These are phyloP conservation scores for Drosophila miranda DNA, from an alignment of 1,140 invertebrate species.

Conservation along the genomic window DNA sequence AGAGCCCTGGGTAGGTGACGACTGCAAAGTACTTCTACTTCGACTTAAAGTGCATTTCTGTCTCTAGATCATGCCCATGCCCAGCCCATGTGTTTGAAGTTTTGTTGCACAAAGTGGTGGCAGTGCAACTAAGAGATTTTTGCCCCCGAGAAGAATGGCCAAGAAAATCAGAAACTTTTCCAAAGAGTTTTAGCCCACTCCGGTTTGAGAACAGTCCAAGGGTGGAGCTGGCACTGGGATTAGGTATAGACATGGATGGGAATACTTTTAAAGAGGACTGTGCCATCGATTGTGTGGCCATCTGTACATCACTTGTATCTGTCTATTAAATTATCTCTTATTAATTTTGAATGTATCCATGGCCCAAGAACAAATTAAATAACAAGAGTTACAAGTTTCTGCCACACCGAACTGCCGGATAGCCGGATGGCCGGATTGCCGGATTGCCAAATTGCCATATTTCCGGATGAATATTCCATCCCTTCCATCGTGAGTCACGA, in stretches of 20 bases:
- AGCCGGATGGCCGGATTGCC: constrained; percentile 2
- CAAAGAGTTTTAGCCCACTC: constrained; percentile 3
- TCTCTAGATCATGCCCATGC: not conserved
- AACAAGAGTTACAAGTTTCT: not conserved
- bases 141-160: constrained; percentile 7
- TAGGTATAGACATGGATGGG: too few species aligned
- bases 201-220: constrained; percentile 10
- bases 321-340: too few species aligned
- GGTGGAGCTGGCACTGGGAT: not conserved
- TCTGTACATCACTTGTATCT: too few species aligned
- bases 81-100: constrained; percentile 41
- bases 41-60: constrained; percentile 69
- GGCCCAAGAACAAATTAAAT: too few species aligned
- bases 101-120: constrained; percentile 23
- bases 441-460: constrained; percentile 10
- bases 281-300: too few species aligned
- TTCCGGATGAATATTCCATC: not conserved
- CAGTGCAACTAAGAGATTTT: constrained; percentile 26
- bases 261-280: too few species aligned
- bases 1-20: constrained; percentile 20
- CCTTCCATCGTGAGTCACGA: constrained; percentile 35
- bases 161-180: constrained; percentile 41
- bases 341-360: too few species aligned
- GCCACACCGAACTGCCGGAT: constrained; percentile 8
- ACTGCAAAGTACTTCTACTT: constrained; percentile 61